phyloP scores from a whole-genome alignment of 2,888 invertebrate genomes.

The Hipparchia semele region DNA sequence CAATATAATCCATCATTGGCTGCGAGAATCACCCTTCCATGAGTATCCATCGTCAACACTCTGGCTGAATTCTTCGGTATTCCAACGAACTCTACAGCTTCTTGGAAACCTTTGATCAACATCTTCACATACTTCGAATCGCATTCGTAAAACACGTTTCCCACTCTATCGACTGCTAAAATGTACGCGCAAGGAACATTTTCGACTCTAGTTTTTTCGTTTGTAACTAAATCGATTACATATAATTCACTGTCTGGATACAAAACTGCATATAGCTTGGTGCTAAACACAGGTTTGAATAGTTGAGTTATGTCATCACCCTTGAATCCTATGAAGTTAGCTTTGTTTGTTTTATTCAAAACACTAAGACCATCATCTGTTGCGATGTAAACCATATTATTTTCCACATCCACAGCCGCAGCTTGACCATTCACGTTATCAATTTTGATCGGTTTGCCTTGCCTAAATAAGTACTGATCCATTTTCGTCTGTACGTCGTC shows the following conservation, averaged over 20 bases:
- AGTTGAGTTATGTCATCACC: constrained; percentile 74
- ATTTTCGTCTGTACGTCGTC: constrained; percentile 73
- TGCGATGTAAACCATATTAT: constrained; percentile 66
- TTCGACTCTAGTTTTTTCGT: constrained; percentile 63
- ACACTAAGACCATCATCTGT: constrained; percentile 65
- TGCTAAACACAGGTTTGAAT: constrained; percentile 58
- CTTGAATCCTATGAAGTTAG: constrained; percentile 62
- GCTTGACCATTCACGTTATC: constrained; percentile 70
- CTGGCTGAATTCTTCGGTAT: constrained; percentile 68
- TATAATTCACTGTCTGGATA: constrained; percentile 72
- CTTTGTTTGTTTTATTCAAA: constrained; percentile 60
- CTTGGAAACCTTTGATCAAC: constrained; percentile 67
- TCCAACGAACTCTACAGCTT: constrained; percentile 73
- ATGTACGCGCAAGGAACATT: constrained; percentile 71
- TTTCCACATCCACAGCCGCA: constrained; percentile 62
- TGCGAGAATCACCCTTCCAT: constrained; percentile 61
- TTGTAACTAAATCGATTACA: constrained; percentile 57
- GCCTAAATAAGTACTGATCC: constrained; percentile 70
- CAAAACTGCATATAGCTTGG: constrained; percentile 64
- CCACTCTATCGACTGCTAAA: constrained; percentile 65
- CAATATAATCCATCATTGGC: constrained; percentile 72
- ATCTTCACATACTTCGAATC: constrained; percentile 76
- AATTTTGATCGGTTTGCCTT: constrained; percentile 63
- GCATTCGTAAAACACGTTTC: constrained; percentile 73
- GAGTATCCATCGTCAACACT: constrained; percentile 59